Base-by-base conservation (phyloP, 2,888 invertebrate species). In the Ametastegia equiseti region DNA sequence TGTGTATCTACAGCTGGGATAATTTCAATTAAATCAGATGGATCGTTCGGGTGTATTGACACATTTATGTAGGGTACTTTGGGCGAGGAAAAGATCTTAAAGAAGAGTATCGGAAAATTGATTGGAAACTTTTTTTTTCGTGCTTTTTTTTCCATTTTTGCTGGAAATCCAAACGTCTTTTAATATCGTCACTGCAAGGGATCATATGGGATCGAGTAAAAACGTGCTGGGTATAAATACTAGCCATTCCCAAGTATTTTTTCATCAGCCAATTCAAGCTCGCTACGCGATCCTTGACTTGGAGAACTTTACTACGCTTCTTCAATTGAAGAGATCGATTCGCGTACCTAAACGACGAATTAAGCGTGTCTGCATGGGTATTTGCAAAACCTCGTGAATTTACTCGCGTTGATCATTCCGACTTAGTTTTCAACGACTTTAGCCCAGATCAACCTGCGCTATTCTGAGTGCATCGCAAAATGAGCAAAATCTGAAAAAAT, bases 261-360 rank as follows among this genome's bases (percentile, higher is more conserved):
- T 9, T 11, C 67, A 19, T 27, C 15, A 30, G 30, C 13, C 60
- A 15, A 60, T 60, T 60, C 30, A 60, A 47, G 54, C 27, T 60
- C 5, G 60, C 60, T 60, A 39, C 9, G 39, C 19, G 67, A 39
- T 67, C 67, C 67, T 67, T 39, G 27, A 67, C 39, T 39, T 67
- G 9, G 67, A 67, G 39, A 67, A 27, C 67, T 67, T 27, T n/a
- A 67, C 67, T 67, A 39, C 67, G 67, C 67, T 39, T 67, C 39
- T 67, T 36, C 36, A 67, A 36, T 67, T 39, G 67, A 67, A 39
- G 67, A 67, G n/a, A 67, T 67, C 67, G 36, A 67, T 67, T 67
- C 67, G 67, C 39, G 67, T 6, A 67, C 67, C 39, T 6, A n/a
- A n/a, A 23, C 39, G 5, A 23, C 67, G 60, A 60, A 30, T 60